Evolutionary conservation across 1,140 invertebrate genomes (phyloP).

Genomic region (Whitmania pigra): DNA sequence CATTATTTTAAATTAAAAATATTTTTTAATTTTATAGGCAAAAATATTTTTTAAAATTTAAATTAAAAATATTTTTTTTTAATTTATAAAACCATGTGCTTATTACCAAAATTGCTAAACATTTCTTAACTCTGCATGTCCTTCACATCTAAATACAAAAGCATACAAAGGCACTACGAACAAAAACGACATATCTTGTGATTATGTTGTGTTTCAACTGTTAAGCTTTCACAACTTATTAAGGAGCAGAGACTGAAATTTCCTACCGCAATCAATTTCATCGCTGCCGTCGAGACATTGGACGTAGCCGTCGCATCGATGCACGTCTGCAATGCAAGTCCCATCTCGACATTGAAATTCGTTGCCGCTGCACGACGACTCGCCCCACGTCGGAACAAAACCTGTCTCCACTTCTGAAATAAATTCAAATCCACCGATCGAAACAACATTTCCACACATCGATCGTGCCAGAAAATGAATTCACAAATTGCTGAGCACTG

Average conservation of each 20-base stretch:
- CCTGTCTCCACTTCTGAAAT: no score
- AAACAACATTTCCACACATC: no score
- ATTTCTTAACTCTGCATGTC: not conserved
- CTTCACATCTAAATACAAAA: not conserved
- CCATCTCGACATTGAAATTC: slow-evolving; percentile 79
- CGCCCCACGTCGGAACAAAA: slow-evolving; percentile 37
- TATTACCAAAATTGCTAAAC: not conserved
- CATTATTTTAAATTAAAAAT: no score
- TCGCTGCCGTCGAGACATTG: slow-evolving; percentile 78
- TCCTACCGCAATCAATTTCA: slow-evolving; percentile 74
- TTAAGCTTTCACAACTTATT: no score
- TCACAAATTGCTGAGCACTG: no score
- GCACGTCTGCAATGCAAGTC: slow-evolving; percentile 74
- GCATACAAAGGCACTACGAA: not conserved
- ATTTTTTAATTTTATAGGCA: no score
- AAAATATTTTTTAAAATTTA: no score
- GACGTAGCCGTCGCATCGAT: slow-evolving; percentile 73
- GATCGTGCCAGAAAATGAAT: no score
- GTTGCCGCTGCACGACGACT: slow-evolving; percentile 76
- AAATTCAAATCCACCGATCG: no score
- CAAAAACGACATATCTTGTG: not conserved
- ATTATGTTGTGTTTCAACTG: no score
- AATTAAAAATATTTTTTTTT: no score
- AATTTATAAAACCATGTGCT: no score
- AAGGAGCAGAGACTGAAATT: not conserved